Evolutionary conservation across 2,888 invertebrate genomes (phyloP).

Genomic region (Leucophora obtusa): DNA sequence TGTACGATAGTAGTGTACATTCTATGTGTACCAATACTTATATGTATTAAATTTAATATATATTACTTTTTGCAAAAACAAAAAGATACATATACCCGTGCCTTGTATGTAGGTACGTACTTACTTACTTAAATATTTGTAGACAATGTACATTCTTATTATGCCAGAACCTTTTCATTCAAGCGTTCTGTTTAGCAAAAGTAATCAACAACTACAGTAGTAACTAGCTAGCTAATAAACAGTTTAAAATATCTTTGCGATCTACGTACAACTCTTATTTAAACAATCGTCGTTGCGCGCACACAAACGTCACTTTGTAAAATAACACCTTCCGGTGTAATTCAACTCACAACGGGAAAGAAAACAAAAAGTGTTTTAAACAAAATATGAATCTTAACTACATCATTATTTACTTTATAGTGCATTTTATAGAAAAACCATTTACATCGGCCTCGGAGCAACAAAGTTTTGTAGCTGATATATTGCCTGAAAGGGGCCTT

Average conservation of each 20-base stretch:
- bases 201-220: neutral
- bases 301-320: conserved; percentile 8
- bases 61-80: neutral
- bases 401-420: conserved; percentile 23
- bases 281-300: conserved; percentile 19
- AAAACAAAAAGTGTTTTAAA: neutral
- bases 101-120: neutral
- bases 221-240: neutral
- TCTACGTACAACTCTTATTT: conserved; percentile 33
- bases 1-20: neutral
- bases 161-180: conserved; percentile 11
- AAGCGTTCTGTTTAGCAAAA: conserved; percentile 5
- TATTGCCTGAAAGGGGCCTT: neutral
- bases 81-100: neutral
- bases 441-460: neutral
- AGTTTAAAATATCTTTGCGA: conserved; percentile 33
- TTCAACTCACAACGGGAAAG: neutral
- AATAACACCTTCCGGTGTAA: conserved; percentile 17
- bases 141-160: neutral
- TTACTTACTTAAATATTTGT: neutral
- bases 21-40: neutral
- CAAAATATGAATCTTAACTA: conserved; percentile 23
- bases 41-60: neutral
- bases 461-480: neutral
- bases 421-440: neutral